phyloP scores from a whole-genome alignment of 2,888 invertebrate species.

The Sarcophaga caerulescens region DNA sequence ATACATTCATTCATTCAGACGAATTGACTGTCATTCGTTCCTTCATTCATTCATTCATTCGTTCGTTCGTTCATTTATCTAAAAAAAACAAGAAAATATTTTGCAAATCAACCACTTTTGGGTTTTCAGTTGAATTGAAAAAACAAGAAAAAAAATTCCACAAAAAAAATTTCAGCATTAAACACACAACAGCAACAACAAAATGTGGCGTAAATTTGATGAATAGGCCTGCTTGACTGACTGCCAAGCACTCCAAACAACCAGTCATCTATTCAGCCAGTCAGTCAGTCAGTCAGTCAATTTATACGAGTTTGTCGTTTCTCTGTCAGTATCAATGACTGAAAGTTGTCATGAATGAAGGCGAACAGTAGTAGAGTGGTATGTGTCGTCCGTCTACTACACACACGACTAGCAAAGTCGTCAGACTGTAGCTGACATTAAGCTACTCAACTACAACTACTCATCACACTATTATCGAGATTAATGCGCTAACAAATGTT shows the following conservation, averaged over 20 bases:
- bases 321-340: not conserved
- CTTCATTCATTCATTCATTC: conserved; percentile 12
- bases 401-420: not conserved
- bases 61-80: conserved; percentile 11
- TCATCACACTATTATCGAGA: conserved; percentile 64
- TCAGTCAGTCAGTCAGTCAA: not conserved
- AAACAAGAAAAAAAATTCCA: conserved; percentile 17
- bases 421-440: conserved; percentile 33
- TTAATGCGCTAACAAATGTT: conserved; percentile 55
- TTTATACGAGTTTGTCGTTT: not conserved
- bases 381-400: not conserved
- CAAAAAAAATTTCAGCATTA: conserved; percentile 8
- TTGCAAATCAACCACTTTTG: conserved; percentile 64
- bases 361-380: not conserved
- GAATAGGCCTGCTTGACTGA: conserved; percentile 28
- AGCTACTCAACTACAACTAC: conserved; percentile 48
- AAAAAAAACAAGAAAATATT: conserved; percentile 24
- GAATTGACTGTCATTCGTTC: not conserved
- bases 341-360: not conserved
- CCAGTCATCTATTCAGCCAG: no score
- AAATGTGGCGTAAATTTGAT: conserved; percentile 24
- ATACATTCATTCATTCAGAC: not conserved
- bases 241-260: conserved; percentile 8
- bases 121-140: conserved; percentile 22
- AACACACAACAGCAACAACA: conserved; percentile 5